Conservation (phyloP, 2,888 invertebrate genomes). For the Rambutsinella grinnellia region DNA sequence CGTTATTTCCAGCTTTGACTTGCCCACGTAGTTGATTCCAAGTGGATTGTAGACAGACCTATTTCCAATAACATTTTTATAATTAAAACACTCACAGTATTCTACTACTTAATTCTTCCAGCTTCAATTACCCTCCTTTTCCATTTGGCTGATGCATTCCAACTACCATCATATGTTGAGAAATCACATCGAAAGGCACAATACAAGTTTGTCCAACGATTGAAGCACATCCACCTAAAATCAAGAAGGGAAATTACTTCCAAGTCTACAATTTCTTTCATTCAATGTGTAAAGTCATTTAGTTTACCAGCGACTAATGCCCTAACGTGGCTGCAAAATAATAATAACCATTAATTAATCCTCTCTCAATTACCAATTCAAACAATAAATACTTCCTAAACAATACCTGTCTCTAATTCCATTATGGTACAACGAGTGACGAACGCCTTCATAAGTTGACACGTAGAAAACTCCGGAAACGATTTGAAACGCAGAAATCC, state of each 20-base stretch:
- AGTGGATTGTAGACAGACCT: slow-evolving; percentile 78
- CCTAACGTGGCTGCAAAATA: slow-evolving; percentile 73
- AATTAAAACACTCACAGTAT: neutral
- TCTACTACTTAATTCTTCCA: neutral
- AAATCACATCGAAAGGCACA: slow-evolving; percentile 96
- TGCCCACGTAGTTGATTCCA: slow-evolving; percentile 72
- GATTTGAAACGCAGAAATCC: slow-evolving; percentile 92
- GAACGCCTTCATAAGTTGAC: slow-evolving; percentile 91
- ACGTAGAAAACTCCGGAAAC: slow-evolving; percentile 92
- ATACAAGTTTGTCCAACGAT: slow-evolving; percentile 94
- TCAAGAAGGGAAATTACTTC: too few species aligned
- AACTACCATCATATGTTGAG: slow-evolving; percentile 96
- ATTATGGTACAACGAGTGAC: slow-evolving; percentile 81
- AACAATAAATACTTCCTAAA: neutral
- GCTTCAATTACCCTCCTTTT: slow-evolving; percentile 10
- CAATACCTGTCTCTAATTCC: slow-evolving; percentile 72
- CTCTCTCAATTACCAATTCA: neutral
- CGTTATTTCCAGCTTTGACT: slow-evolving; percentile 79
- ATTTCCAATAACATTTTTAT: neutral
- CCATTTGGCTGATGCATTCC: slow-evolving; percentile 71
- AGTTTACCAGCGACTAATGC: slow-evolving; percentile 81
- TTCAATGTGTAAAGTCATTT: too few species aligned
- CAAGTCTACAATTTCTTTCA: too few species aligned
- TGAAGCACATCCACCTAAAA: slow-evolving; percentile 83
- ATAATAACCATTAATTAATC: slow-evolving; percentile 64